Conservation (phyloP, 2,888 invertebrate species). For the Carterocephalus palaemon region DNA sequence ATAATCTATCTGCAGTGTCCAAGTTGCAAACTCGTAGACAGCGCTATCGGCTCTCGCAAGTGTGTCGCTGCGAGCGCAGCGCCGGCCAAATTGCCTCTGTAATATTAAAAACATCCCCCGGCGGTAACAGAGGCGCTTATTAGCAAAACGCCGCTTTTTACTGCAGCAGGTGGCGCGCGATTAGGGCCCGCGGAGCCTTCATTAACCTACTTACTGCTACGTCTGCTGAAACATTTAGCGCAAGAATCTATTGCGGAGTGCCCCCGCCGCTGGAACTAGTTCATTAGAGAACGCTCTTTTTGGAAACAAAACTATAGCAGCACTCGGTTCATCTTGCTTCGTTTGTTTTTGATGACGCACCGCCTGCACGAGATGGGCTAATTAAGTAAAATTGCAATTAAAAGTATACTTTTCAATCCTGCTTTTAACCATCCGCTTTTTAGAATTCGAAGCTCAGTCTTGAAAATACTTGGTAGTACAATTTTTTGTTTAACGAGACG, state of each 20-base stretch:
- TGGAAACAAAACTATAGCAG: conserved; percentile 16
- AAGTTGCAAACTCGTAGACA: too few relatives aligned
- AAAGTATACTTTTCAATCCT: conserved; percentile 12
- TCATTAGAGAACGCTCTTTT: conserved; percentile 8
- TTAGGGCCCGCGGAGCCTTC: conserved; percentile 20
- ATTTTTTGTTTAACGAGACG: too few relatives aligned
- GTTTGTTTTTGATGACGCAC: conserved; percentile 6
- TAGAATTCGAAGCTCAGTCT: too few relatives aligned
- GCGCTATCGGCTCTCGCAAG: neutral
- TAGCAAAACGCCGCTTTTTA: conserved; percentile 33
- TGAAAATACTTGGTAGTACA: too few relatives aligned
- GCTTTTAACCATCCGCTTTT: too few relatives aligned
- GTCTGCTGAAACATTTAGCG: conserved; percentile 17
- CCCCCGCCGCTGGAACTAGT: conserved; percentile 5
- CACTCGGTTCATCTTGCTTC: conserved; percentile 5
- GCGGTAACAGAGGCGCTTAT: conserved; percentile 28
- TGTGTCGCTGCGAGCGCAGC: conserved; percentile 4
- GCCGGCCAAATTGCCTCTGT: conserved; percentile 30
- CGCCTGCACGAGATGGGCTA: conserved; percentile 9
- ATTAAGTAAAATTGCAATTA: conserved; percentile 15
- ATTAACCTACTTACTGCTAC: conserved; percentile 22
- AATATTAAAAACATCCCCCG: conserved; percentile 34
- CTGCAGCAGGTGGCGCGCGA: conserved; percentile 24
- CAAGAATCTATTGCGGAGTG: conserved; percentile 7
- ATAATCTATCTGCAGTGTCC: too few relatives aligned